A percentile compares a stretch with the other conserved stretches of the same genome.
Conservation (phyloP, 2,113 vertebrate species). For the Polypterus bichir region DNA sequence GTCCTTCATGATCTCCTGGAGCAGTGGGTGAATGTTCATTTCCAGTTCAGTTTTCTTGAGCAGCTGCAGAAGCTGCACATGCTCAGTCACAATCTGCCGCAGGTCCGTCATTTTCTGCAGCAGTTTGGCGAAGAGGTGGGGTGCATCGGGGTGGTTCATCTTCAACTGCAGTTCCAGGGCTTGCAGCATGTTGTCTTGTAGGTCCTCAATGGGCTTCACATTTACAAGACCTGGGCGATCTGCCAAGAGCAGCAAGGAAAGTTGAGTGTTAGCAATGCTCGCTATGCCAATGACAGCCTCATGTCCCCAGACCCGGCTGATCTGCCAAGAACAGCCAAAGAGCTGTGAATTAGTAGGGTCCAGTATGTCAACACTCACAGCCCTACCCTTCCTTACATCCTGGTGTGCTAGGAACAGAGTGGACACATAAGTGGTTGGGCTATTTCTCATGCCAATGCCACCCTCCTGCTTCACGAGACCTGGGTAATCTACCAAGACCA, state of each 20-base stretch:
- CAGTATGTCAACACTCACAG: too few relatives aligned
- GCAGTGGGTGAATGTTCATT: slow-evolving; percentile 84
- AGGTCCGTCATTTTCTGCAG: slow-evolving; percentile 99
- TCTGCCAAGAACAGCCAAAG: too few relatives aligned
- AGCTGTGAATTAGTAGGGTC: too few relatives aligned
- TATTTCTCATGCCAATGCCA: too few relatives aligned
- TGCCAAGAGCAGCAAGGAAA: slow-evolving; percentile 17
- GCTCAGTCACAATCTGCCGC: slow-evolving; percentile 89
- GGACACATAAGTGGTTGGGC: too few relatives aligned
- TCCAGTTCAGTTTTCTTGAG: slow-evolving; percentile 89
- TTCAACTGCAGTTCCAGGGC: slow-evolving; percentile 92
- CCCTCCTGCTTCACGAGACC: too few relatives aligned
- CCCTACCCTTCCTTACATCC: too few relatives aligned
- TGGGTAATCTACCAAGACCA: too few relatives aligned
- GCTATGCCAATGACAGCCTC: too few relatives aligned
- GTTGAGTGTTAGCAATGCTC: too few relatives aligned
- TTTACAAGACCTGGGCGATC: slow-evolving; percentile 91
- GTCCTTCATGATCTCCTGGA: slow-evolving; percentile 97
- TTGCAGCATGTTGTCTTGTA: slow-evolving; percentile 88
- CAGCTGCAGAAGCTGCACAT: slow-evolving; percentile 83
- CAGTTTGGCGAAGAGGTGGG: slow-evolving; percentile 90
- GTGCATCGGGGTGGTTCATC: slow-evolving; percentile 82
- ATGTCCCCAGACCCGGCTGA: too few relatives aligned
- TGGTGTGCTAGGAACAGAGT: too few relatives aligned
- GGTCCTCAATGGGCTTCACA: slow-evolving; percentile 89